These are phyloP conservation scores for Heliconius ethilla DNA, from an alignment of 2,888 invertebrate species.

Conservation along the genomic window DNA sequence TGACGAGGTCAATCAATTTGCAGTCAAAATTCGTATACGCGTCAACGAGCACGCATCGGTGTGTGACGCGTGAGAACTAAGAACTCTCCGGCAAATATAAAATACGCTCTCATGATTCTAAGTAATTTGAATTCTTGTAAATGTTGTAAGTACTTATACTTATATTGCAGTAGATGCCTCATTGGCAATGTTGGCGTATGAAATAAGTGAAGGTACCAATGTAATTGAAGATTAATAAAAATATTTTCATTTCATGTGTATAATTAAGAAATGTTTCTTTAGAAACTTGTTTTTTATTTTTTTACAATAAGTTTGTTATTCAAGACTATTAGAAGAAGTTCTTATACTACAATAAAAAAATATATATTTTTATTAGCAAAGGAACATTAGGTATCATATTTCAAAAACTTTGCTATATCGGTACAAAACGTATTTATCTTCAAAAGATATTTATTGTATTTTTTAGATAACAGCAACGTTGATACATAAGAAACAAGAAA, in stretches of 20 bases:
- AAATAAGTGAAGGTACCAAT: no score
- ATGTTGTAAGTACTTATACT: not conserved
- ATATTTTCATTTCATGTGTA: no score
- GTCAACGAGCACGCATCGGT: conserved; percentile 31
- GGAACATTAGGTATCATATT: no score
- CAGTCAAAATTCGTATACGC: conserved; percentile 39
- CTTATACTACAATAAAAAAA: not conserved
- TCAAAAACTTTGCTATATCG: not conserved
- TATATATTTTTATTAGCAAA: no score
- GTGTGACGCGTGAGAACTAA: conserved; percentile 43
- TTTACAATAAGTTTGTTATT: no score
- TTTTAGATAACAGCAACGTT: conserved; percentile 2
- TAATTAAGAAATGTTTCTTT: no score
- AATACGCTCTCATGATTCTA: not conserved
- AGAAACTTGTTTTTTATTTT: no score
- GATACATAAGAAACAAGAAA: not conserved
- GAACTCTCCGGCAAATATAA: conserved; percentile 34
- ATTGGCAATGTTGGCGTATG: not conserved
- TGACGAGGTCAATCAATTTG: conserved; percentile 38
- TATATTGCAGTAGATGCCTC: not conserved
- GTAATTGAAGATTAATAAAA: no score
- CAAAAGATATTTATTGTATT: not conserved
- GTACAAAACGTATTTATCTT: not conserved
- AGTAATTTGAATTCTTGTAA: not conserved
- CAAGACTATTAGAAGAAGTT: not conserved